A percentile compares a stretch with the other conserved stretches of the same genome.
Evolutionary conservation across 2,888 invertebrate genomes (phyloP).

Genomic region (Nemotelus pantherinus): DNA sequence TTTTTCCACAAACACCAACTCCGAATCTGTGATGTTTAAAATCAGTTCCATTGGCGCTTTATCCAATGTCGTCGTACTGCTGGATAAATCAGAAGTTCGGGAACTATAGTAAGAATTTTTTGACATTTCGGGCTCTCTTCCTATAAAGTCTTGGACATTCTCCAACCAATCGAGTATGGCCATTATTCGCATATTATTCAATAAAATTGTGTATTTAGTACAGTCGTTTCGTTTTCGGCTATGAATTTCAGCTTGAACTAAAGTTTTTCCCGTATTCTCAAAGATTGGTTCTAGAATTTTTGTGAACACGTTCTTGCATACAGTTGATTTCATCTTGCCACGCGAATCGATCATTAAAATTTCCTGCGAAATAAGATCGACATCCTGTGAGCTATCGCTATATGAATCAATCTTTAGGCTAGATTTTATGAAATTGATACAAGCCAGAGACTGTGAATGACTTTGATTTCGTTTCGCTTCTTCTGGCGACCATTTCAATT

Average conservation of each 20-base stretch:
- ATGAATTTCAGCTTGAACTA: slow-evolving; percentile 80
- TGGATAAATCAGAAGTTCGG: slow-evolving; percentile 26
- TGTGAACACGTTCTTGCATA: slow-evolving; percentile 81
- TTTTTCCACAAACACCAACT: slow-evolving; percentile 93
- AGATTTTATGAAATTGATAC: slow-evolving; percentile 92
- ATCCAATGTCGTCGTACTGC: slow-evolving; percentile 39
- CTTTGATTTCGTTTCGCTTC: slow-evolving; percentile 46
- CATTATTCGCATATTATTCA: slow-evolving; percentile 95
- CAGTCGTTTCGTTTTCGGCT: slow-evolving; percentile 75
- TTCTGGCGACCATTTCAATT: slow-evolving; percentile 59
- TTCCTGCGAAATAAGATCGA: slow-evolving; percentile 90
- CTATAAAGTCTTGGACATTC: slow-evolving; percentile 81
- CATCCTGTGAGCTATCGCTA: slow-evolving; percentile 89
- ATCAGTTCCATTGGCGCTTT: slow-evolving; percentile 74
- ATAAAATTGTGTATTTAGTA: slow-evolving; percentile 84
- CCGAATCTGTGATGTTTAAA: slow-evolving; percentile 94
- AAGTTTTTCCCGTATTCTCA: slow-evolving; percentile 64
- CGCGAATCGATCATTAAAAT: slow-evolving; percentile 62
- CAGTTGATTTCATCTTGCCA: slow-evolving; percentile 41
- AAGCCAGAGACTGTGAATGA: slow-evolving; percentile 71
- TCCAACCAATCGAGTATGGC: slow-evolving; percentile 95
- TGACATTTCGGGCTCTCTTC: slow-evolving; percentile 64
- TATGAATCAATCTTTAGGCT: slow-evolving; percentile 84
- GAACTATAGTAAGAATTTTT: slow-evolving; percentile 31
- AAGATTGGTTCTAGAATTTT: slow-evolving; percentile 86